Percentiles rank a stretch among this genome's conserved stretches.
These are phyloP conservation scores for Pantherophis guttatus DNA, from an alignment of 2,113 vertebrate species.

Conservation along the genomic window DNA sequence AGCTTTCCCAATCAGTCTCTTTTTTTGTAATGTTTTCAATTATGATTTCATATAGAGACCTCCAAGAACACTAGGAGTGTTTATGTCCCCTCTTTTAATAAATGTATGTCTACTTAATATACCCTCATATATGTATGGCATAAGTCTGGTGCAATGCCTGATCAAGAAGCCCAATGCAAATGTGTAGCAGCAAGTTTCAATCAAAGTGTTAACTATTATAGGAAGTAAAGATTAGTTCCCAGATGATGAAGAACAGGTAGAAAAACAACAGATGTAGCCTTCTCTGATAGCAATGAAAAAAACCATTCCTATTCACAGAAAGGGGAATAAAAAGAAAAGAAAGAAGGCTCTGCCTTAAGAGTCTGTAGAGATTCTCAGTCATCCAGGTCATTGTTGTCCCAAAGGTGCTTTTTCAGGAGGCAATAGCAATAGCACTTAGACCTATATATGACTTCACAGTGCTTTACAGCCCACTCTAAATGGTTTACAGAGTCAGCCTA, in stretches of 20 bases:
- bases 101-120: background rate
- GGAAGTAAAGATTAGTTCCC: background rate
- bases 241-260: background rate
- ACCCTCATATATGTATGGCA: background rate
- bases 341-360: background rate
- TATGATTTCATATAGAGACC: background rate
- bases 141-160: background rate
- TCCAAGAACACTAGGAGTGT: background rate
- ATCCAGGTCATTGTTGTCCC: too few relatives aligned
- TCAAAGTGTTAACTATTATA: slow-evolving; percentile 33
- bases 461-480: too few relatives aligned
- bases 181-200: slow-evolving; percentile 47
- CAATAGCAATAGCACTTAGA: too few relatives aligned
- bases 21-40: background rate
- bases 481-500: too few relatives aligned
- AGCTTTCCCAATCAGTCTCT: background rate
- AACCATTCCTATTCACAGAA: background rate
- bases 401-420: too few relatives aligned
- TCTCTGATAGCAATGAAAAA: background rate
- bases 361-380: too few relatives aligned
- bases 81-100: background rate
- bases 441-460: too few relatives aligned
- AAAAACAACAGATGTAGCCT: background rate
- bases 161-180: slow-evolving; percentile 38
- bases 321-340: background rate